Evolutionary conservation across 2,797 vertebrate species (phyloP), one percentile per base, ranked within the genome.

Genomic region (Spatula versicolor): DNA sequence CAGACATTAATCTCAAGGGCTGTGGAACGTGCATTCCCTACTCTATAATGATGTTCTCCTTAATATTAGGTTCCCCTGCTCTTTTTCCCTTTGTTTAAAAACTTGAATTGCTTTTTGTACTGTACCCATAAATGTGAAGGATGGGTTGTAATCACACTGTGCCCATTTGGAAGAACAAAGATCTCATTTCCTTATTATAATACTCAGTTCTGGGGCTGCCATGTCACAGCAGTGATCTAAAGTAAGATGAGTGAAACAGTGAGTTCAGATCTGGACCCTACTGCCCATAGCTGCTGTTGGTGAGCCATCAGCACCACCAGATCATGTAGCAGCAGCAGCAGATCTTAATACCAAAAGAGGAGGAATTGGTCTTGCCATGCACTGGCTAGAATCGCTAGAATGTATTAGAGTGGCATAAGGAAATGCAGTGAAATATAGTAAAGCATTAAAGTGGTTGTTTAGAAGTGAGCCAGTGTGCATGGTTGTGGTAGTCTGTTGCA

Each of bases 271-370:
- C 37, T 63, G 33, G 35, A n/a, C 52, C 11, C 33, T 43, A 5
- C 33, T 48, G 37, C 37, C 31, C 14, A 11, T 33, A 28, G 72
- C 48, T 83, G 25, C 48, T 73, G n/a, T 5, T 76, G 55, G 19
- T 8, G 6, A 68, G 58, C 45, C 26, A 1, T 60, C 35, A 45
- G 41, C 28, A 58, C 62, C 69, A 28, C 22, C 28, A 54, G 23
- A 15, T 3, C 31, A 31, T 0, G 6, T 19, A 66, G 33, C 2
- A 2, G 16, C 2, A 2, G 16, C 28, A 77, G 39, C 64, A 83
- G n/a, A 37, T 52, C 20, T 31, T 33, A 30, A 26, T 17, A 20
- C 22, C 67, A 58, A 66, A 54, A 6, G 30, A 31, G 45, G 22
- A 46, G 37, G 46, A 22, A 13, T 76, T 66, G 79, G 25, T 62